Base-by-base conservation (phyloP, 2,113 vertebrate species). In the Austrofundulus limnaeus region DNA sequence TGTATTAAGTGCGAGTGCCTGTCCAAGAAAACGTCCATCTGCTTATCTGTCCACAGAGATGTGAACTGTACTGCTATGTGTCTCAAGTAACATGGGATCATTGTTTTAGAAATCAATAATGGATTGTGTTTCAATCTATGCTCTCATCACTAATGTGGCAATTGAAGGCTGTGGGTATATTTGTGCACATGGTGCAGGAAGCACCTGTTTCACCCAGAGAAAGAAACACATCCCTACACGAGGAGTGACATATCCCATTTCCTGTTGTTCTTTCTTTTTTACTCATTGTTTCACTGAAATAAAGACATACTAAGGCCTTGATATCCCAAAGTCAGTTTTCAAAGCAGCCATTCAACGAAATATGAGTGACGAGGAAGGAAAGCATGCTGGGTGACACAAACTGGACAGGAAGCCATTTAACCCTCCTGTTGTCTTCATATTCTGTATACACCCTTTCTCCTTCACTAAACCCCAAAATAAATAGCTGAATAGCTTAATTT, bases 191-290 rank as follows among this genome's bases (percentile, higher is more conserved):
- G 43, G 74, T n/a, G 61, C 64, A 57, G 87, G 88, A 90, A 90
- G 81, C 85, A 90, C 84, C 85, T 89, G 86, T 80, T 84, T 63
- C 43, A 60, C 43, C 6, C 45, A 69, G 45, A 39, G n/a, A 68
- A 11, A 31, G 54, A 72, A 10, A 50, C 45, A 67, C 74, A 69
- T 66, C 75, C 80, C 56, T 43, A 56, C 42, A 50, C 16, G 79
- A 82, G 72, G 80, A 90, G 71, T 67, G 83, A 87, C 60, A 67
- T 75, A 78, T 89, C 86, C 81, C 65, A 24, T 78, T 81, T 85
- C 73, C 80, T 77, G 66, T 80, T 84, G 78, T 80, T 83, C 72
- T 61, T 77, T 81, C n/a, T n/a, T 70, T 69, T 69, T 68, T 43
- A 49, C 41, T 72, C 77, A 88, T 82, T 87, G 85, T 84, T 75